Base-by-base conservation (phyloP, 2,888 invertebrate genomes). In the Byasa hedistus region DNA sequence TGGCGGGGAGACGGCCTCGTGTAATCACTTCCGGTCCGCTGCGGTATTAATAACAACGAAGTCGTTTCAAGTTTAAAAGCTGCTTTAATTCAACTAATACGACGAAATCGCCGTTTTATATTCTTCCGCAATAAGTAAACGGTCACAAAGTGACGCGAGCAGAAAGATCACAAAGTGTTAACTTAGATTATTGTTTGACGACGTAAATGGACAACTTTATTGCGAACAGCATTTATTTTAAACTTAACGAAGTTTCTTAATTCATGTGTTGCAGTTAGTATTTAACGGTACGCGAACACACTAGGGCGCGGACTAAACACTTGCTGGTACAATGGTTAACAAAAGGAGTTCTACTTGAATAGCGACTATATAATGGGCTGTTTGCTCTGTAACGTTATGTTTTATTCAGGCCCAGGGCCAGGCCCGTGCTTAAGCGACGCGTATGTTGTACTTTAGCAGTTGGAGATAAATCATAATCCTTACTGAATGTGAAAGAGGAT, bases 321-420 rank as follows among this genome's bases (percentile, higher is more conserved):
- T 21, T 56, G 57, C 54, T 21, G 39, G 52, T 57, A 65, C 61
- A 61, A 65, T 65, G 57, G 57, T 24, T n/a, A 57, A 61, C 66
- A 66, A 61, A 54, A 58, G 57, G 57, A 36, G 36, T 66, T 61
- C 61, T 51, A 57, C 57, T 39, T 44, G 61, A 57, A 51, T 57
- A 27, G 57, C 57, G 27, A 27, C 57, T 62, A 56, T 24, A 66
- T 61, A 66, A 66, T 66, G 36, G 57, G 21, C 61, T 61, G 66
- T 66, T 66, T 65, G 52, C 57, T 39, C 57, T 36, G 61, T 61
- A 39, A 52, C 36, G 36, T 39, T 5, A n/a, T 66, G 61, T 66
- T 61, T 57, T 57, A 66, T 66, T 57, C 61, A 54, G 21, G 21
- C 10, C 21, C 21, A 24, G 32, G 8, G 8, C 32, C 32, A 32